phyloP scores from a whole-genome alignment of 2,797 vertebrate species.

The Crenichthys baileyi region DNA sequence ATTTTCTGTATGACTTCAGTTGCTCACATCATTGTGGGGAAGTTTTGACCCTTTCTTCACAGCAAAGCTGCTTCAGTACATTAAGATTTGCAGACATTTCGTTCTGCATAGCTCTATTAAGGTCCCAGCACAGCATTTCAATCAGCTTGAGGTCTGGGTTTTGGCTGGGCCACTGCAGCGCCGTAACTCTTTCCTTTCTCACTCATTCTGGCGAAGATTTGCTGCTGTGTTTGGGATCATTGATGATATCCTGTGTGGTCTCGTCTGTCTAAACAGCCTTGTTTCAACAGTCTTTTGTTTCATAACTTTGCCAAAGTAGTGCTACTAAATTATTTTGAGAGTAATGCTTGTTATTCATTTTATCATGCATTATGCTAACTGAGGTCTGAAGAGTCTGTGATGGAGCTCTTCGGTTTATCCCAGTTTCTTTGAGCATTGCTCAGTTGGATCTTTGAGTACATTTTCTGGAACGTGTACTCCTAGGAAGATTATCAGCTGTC shows the following conservation, averaged over 20 bases:
- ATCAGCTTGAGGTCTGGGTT: neutral
- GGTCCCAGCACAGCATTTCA: constrained; percentile 1
- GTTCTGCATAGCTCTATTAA: neutral
- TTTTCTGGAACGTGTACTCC: too few species aligned
- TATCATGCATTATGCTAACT: neutral
- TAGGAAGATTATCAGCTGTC: neutral
- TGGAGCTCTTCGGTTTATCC: neutral
- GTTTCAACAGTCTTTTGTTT: neutral
- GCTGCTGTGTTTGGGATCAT: constrained; percentile 1
- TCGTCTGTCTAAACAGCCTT: neutral
- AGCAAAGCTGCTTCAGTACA: neutral
- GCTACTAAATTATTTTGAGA: neutral
- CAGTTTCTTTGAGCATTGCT: too few species aligned
- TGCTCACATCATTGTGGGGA: neutral
- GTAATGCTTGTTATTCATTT: neutral
- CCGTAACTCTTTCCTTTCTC: constrained; percentile 1
- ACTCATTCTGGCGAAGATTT: neutral
- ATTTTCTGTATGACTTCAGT: neutral
- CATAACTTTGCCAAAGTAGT: neutral
- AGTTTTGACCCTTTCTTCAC: neutral
- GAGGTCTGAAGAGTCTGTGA: neutral
- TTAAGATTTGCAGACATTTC: constrained; percentile 3
- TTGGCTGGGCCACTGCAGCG: neutral
- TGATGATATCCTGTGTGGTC: neutral
- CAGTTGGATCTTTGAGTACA: too few species aligned